phyloP scores from a whole-genome alignment of 2,888 invertebrate genomes.

The Fissipunctia ypsillon region DNA sequence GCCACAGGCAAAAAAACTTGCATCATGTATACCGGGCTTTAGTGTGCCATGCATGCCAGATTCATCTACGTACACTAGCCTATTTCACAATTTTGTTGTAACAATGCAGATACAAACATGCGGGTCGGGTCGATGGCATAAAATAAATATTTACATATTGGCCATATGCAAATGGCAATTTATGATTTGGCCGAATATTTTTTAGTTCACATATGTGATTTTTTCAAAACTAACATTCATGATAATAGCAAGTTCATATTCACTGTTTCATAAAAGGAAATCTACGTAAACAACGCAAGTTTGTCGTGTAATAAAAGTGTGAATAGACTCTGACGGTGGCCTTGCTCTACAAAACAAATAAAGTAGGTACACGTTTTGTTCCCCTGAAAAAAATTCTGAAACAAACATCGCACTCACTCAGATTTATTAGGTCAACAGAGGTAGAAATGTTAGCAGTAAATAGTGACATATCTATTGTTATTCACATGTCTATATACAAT shows the following conservation, averaged over 20 bases:
- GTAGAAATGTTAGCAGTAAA: neutral
- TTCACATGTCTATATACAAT: neutral
- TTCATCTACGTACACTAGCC: neutral
- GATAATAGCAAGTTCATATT: neutral
- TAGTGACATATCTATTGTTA: neutral
- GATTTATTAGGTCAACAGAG: conserved; percentile 35
- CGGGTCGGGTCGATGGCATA: neutral
- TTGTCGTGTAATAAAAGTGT: conserved; percentile 25
- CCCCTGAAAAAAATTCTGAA: conserved; percentile 29
- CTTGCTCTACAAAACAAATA: conserved; percentile 41
- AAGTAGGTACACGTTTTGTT: conserved; percentile 32
- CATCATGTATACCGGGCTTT: neutral
- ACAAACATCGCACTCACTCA: conserved; percentile 27
- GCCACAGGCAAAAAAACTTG: neutral
- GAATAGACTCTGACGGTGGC: conserved; percentile 8
- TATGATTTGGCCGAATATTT: neutral
- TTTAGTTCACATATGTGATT: neutral
- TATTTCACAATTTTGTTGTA: neutral
- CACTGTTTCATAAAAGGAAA: neutral
- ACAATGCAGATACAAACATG: conserved; percentile 9
- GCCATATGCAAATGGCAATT: neutral
- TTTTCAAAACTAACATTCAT: neutral
- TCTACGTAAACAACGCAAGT: conserved; percentile 11
- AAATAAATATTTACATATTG: conserved; percentile 35
- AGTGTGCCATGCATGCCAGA: neutral